Evolutionary conservation across 2,888 invertebrate genomes (phyloP), one percentile per base, ranked within the genome.

Genomic region (Venusia cambrica): DNA sequence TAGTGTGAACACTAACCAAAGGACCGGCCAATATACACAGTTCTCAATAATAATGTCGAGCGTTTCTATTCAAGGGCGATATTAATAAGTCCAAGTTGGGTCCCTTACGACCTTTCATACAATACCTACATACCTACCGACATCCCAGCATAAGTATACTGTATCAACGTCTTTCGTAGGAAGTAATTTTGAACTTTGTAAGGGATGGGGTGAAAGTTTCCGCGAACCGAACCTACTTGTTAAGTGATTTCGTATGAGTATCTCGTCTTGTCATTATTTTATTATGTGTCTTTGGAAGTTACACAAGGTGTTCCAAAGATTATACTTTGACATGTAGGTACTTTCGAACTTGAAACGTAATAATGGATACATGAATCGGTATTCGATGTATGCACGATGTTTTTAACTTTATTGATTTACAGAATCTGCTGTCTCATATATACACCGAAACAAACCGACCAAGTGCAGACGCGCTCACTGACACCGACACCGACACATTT

Each of bases 41-140:
- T 48, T 50, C 52, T 50, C 52, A 56, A 57, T 67, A 67, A 61
- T 61, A 59, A 61, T 57, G 62, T 58, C 51, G 47, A 53, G 59
- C 39, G 59, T 57, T 57, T 62, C 66, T 56, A 66, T 66, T 65
- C 57, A 65, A 52, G 48, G 51, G 48, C 52, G 59, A 60, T 63
- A 67, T 66, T 67, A 67, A 67, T 67, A 64, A 63, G 61, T 32
- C 26, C 29, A 30, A 36, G 27, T 37, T 48, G 45, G 53, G 43
- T 45, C 54, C 58, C 50, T 44, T 33, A 19, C 38, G 43, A 45
- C 38, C 40, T 44, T 42, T 34, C 33, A 28, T 8, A 17, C 21
- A 16, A 24, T 18, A 28, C 44, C 26, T 31, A 21, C 19, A 16
- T 24, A 27, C 19, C 20, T 11, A 28, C 24, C n/a, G n/a, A n/a